phyloP scores from a whole-genome alignment of 30 jellyfish, hydroid and myxozoan species.

The Aurelia sp. region DNA sequence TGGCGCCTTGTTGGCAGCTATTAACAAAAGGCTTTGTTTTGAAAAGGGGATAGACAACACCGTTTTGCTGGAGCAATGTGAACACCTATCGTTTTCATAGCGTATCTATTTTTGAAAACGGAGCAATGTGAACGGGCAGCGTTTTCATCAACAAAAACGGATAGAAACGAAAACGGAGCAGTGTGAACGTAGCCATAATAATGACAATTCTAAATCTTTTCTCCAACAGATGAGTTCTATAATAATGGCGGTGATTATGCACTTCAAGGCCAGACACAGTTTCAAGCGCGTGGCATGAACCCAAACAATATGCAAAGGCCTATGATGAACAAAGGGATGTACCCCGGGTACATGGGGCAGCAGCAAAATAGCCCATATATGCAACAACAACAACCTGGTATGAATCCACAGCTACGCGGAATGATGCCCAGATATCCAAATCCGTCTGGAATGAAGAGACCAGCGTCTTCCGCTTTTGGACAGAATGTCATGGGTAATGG shows the following conservation, averaged over 20 bases:
- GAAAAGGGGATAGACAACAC: no score
- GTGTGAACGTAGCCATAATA: not conserved
- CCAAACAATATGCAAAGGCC: constrained; percentile 71
- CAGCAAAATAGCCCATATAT: constrained; percentile 73
- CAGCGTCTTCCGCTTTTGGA: constrained; percentile 88
- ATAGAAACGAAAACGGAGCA: no score
- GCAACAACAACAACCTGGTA: constrained; percentile 76
- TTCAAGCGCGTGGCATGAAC: constrained; percentile 95
- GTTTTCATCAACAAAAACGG: no score
- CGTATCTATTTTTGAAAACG: no score
- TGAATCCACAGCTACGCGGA: constrained; percentile 76
- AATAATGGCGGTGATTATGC: constrained; percentile 88
- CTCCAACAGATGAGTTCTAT: constrained; percentile 66
- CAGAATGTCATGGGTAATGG: constrained; percentile 80
- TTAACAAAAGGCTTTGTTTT: no score
- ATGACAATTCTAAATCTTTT: not conserved
- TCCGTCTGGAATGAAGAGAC: constrained; percentile 83
- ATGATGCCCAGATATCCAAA: constrained; percentile 77
- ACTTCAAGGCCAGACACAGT: constrained; percentile 97
- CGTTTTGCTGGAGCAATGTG: no score
- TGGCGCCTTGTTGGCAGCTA: not conserved
- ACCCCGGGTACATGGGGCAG: constrained; percentile 84
- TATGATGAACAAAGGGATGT: constrained; percentile 82
- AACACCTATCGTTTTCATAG: no score
- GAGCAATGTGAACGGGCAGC: no score